Conservation (phyloP, 2,888 invertebrate species). For the Dendrolimus pini region DNA sequence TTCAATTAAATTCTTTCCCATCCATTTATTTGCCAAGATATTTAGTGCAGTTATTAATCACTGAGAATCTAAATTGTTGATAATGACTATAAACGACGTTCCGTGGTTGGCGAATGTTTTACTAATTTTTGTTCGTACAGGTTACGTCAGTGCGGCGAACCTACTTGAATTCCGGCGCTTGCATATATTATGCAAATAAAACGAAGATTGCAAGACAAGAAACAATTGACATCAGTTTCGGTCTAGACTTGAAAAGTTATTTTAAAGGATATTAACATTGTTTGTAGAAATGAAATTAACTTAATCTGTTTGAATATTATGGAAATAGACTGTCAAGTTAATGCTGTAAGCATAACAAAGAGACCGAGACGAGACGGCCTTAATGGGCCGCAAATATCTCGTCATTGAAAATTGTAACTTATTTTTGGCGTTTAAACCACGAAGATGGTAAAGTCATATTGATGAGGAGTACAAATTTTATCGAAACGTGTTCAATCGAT, state of each 20-base stretch:
- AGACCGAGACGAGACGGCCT: no score
- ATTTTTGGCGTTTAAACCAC: no score
- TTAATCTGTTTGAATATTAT: conserved; percentile 4
- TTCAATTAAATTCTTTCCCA: conserved; percentile 24
- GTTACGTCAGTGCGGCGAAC: conserved; percentile 58
- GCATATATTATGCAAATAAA: conserved; percentile 62
- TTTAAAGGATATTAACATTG: conserved; percentile 14
- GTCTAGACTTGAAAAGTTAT: conserved; percentile 31
- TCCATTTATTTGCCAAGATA: conserved; percentile 27
- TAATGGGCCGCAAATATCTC: no score
- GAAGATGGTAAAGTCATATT: no score
- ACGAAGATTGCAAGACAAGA: conserved; percentile 50
- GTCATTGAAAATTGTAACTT: no score
- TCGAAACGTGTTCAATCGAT: no score
- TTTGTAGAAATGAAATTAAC: conserved; percentile 9
- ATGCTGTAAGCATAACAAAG: no score
- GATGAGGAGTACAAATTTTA: no score
- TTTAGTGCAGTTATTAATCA: conserved; percentile 41
- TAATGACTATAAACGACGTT: conserved; percentile 58
- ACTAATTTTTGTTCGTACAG: conserved; percentile 54
- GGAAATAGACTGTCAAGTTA: no score
- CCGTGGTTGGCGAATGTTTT: conserved; percentile 56
- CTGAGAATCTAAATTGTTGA: conserved; percentile 54
- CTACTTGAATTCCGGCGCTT: conserved; percentile 51
- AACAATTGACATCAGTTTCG: conserved; percentile 37